A percentile compares a stretch with the other conserved stretches of the same genome.
phyloP scores from a whole-genome alignment of 2,888 invertebrate genomes.

The Drosophila formosana region DNA sequence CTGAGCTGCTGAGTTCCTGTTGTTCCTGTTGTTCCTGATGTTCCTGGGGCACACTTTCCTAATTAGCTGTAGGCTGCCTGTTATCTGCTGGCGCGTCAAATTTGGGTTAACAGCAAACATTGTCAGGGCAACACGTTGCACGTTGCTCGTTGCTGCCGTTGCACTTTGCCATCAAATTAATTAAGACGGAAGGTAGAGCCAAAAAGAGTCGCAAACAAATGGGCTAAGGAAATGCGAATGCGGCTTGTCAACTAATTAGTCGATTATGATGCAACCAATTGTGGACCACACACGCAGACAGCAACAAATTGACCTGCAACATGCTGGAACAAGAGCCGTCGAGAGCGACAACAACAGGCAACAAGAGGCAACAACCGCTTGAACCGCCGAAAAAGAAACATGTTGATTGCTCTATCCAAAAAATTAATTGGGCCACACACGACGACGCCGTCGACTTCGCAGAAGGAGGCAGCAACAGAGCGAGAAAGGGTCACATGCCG shows the following conservation, averaged over 20 bases:
- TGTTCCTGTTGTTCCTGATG: neutral
- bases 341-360: constrained; percentile 24
- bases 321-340: constrained; percentile 70
- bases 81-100: constrained; percentile 51
- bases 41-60: constrained; percentile 66
- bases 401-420: constrained; percentile 80
- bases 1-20: constrained; percentile 3
- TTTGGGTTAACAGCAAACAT: constrained; percentile 65
- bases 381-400: constrained; percentile 62
- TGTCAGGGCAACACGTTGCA: constrained; percentile 42
- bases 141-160: constrained; percentile 1
- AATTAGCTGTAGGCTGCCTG: constrained; percentile 62
- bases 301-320: constrained; percentile 77
- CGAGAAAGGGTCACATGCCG: constrained; percentile 12
- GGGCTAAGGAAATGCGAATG: constrained; percentile 20
- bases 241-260: constrained; percentile 64
- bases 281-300: constrained; percentile 55
- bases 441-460: constrained; percentile 52
- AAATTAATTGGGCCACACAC: constrained; percentile 79
- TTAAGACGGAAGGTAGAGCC: constrained; percentile 57
- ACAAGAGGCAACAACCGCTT: constrained; percentile 42
- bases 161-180: constrained; percentile 77
- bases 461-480: constrained; percentile 35
- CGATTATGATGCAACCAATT: constrained; percentile 62
- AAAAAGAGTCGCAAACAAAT: constrained; percentile 11